Evolutionary conservation across 2,113 vertebrate genomes (phyloP), one percentile per base, ranked within the genome.

Genomic region (Macrotus californicus): DNA sequence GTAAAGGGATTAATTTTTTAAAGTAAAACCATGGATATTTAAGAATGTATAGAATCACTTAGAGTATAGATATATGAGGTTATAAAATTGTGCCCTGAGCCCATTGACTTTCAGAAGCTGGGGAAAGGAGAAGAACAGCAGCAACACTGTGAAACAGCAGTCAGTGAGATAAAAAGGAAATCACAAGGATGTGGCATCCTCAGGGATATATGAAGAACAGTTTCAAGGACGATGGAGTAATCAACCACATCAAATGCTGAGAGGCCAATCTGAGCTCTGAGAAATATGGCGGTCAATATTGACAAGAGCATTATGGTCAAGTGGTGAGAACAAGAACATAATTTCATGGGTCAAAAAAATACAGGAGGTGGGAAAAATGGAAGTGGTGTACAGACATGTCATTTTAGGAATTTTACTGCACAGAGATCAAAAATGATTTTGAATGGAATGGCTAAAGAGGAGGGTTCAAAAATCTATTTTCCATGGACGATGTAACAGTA

Each of bases 321-420:
- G 21, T 87, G 11, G 24, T 36, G 16, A 39, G 34, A 91, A 54
- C 13, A 69, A 92, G 26, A 83, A 29, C 8, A 50, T 66, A 31
- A 59, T 64, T 85, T 87, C 34, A n/a, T 8, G 26, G 12, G 2
- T 59, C 34, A 85, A 56, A 66, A 94, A 70, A 54, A 48, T 4
- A 39, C 14, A 73, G n/a, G 18, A 14, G 24, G 8, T n/a, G 16
- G 79, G 22, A 39, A 79, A 79, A 84, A 87, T 14, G 3, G n/a
- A 76, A 73, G 6, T 66, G 24, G 0, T 39, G 1, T n/a, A 29
- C 1, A 76, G 54, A 59, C 2, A 50, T 48, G 0, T 24, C 12
- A 79, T 67, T 39, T 67, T 7, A 89, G 29, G 15, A 87, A 64
- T 69, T 72, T 79, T 75, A 43, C 48, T 64, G 34, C 13, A 3